Conservation (phyloP, 2,888 invertebrate species). For the Meiosimyza platycephala region DNA sequence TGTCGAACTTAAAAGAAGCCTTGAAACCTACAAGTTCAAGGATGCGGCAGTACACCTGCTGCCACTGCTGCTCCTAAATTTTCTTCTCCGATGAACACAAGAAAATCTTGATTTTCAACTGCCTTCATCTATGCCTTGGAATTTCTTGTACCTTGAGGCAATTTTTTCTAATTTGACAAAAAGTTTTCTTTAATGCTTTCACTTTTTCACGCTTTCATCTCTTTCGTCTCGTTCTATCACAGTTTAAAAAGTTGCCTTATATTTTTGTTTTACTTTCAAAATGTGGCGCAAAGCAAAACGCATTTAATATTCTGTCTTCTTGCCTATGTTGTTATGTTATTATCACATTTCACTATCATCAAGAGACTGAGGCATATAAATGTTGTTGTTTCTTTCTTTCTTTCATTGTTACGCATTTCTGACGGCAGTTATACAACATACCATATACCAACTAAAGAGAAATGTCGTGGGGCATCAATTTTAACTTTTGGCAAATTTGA, state of each 20-base stretch:
- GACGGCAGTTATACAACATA: too few relatives aligned
- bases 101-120: not conserved
- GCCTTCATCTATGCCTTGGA: too few relatives aligned
- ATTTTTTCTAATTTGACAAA: constrained; percentile 8
- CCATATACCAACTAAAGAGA: too few relatives aligned
- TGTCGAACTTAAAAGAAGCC: not conserved
- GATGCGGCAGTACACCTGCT: not conserved
- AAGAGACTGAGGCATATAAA: not conserved
- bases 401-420: too few relatives aligned
- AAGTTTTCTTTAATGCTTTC: constrained; percentile 11
- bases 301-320: not conserved
- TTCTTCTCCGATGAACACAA: not conserved
- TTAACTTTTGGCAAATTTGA: too few relatives aligned
- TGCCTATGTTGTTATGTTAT: constrained; percentile 8
- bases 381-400: too few relatives aligned
- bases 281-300: not conserved
- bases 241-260: too few relatives aligned
- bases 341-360: constrained; percentile 12
- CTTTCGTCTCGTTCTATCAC: not conserved
- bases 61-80: not conserved
- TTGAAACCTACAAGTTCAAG: constrained; percentile 1
- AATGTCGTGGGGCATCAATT: too few relatives aligned
- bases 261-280: too few relatives aligned
- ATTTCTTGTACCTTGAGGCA: not conserved
- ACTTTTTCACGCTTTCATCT: constrained; percentile 6